Conservation (phyloP, 2,113 vertebrate species). For the Bolborhynchus lineola region DNA sequence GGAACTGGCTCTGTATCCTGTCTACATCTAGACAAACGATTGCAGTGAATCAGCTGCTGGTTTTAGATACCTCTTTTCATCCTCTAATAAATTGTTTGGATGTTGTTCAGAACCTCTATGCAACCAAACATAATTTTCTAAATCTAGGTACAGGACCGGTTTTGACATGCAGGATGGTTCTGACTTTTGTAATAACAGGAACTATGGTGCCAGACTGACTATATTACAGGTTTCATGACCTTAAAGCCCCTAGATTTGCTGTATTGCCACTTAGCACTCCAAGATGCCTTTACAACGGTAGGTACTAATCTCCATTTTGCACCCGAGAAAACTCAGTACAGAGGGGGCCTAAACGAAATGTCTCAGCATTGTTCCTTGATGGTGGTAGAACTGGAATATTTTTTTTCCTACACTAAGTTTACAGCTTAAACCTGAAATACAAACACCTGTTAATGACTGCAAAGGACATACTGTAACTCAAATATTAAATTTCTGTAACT, state of each 20-base stretch:
- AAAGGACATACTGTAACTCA: not conserved
- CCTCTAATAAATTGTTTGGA: not conserved
- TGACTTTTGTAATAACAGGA: not conserved
- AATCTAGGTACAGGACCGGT: not conserved
- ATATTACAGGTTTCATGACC: not conserved
- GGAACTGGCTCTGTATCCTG: not conserved
- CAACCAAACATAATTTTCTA: not conserved
- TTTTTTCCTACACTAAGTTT: not conserved
- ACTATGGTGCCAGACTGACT: not conserved
- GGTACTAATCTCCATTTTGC: not conserved
- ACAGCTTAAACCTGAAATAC: not conserved
- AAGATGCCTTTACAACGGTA: not conserved
- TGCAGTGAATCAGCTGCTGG: not conserved
- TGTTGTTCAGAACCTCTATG: not conserved
- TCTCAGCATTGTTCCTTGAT: not conserved
- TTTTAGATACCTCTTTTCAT: not conserved
- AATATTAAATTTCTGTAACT: not conserved
- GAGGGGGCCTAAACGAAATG: not conserved
- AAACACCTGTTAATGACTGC: not conserved
- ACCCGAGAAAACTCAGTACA: not conserved
- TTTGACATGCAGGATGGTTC: not conserved
- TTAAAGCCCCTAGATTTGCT: not conserved
- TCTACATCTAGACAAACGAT: not conserved
- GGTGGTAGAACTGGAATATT: not conserved
- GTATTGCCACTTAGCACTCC: not conserved